Base-by-base conservation (phyloP, 2,113 vertebrate genomes). In the Zootoca vivipara region DNA sequence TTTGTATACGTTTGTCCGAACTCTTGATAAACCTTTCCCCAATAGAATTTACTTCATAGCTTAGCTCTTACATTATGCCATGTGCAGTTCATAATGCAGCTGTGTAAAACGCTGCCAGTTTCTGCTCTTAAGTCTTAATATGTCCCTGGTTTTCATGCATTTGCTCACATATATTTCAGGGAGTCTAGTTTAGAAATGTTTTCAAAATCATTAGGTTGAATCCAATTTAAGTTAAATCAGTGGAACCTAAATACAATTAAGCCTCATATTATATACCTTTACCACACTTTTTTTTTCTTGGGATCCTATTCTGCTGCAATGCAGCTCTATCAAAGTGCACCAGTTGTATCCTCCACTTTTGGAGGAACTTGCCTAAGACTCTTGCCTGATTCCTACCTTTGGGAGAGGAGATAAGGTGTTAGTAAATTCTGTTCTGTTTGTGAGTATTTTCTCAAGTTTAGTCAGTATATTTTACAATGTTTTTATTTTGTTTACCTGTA, bases 21-120 rank as follows among this genome's bases (percentile, higher is more conserved):
- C 69, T 74, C 78, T 58, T 75, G 20, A 84, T 67, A 92, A 89
- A 79, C 20, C 12, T 7, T 86, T 86, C 83, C 40, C 40, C 78
- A 78, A 70, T 58, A 8, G 56, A 81, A 87, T 3, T 56, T 42
- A 73, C 33, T 87, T 89, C 85, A 67, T 65, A 89, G 40, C 35
- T 92, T 30, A 26, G 46, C 56, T 83, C 89, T 70, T 40, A 2
- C 52, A 40, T 13, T 88, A 85, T 33, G 12, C 20, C 80, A 58
- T 75, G 38, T 80, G 24, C 74, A n/a, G 30, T 91, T 92, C 38
- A 80, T 85, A 4, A n/a, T 78, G 16, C 1, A 16, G 26, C 52
- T 89, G 58, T 40, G 72, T 0, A 0, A 70, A 65, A 16, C 1
- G 69, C 24, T 74, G 83, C 58, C 24, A 20, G 20, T 85, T 24